Evolutionary conservation across 2,797 vertebrate species (phyloP).

Genomic region (Pagetopsis macropterus): DNA sequence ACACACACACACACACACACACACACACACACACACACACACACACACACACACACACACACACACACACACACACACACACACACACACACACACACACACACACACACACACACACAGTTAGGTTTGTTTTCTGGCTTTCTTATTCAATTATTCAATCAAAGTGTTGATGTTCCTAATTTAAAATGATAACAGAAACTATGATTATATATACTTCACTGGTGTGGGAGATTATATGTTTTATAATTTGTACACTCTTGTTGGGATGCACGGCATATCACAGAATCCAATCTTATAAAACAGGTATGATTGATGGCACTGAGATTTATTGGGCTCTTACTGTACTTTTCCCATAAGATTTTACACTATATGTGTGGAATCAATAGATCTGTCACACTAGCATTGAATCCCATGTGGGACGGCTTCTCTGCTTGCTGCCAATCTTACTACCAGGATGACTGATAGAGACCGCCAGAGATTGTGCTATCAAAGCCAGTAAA

Average conservation of each 20-base stretch:
- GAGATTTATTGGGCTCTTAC: constrained; percentile 49
- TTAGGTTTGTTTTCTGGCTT: background rate
- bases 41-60: constrained; percentile 33
- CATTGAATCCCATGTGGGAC: constrained; percentile 48
- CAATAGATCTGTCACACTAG: constrained; percentile 53
- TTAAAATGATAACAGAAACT: constrained; percentile 10
- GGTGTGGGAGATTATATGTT: background rate
- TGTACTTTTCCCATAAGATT: constrained; percentile 47
- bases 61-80: constrained; percentile 19
- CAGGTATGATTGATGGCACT: constrained; percentile 45
- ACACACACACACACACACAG: constrained; percentile 17
- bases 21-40: constrained; percentile 6
- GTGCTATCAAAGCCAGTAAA: constrained; percentile 51
- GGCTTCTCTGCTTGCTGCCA: constrained; percentile 35
- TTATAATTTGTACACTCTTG: background rate
- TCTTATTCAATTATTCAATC: constrained; percentile 36
- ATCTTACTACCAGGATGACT: constrained; percentile 27
- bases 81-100: constrained; percentile 9
- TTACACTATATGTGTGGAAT: constrained; percentile 45
- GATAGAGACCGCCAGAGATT: constrained; percentile 34
- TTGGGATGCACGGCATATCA: constrained; percentile 12
- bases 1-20: constrained; percentile 18
- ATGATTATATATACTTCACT: background rate
- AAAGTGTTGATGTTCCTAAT: constrained; percentile 25
- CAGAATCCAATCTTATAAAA: constrained; percentile 41